A percentile compares a stretch with the other conserved stretches of the same genome.
These are phyloP conservation scores for Oenanthe oenanthe DNA, from an alignment of 2,113 vertebrate genomes.

Conservation along the genomic window DNA sequence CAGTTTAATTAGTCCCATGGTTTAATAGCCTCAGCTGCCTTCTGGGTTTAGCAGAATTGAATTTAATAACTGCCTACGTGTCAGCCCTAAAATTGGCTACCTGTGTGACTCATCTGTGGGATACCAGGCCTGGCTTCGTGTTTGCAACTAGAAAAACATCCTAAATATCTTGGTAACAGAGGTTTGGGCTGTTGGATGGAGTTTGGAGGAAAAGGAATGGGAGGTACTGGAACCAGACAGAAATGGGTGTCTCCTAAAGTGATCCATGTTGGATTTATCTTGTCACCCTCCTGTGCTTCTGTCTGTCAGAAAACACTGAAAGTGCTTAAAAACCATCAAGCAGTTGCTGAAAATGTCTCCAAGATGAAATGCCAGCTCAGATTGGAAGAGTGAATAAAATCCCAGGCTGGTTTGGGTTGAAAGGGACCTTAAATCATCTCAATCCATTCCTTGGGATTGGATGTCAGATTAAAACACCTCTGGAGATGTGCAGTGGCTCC, in stretches of 20 bases:
- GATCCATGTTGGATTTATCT: not conserved
- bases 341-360: not conserved
- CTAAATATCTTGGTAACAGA: not conserved
- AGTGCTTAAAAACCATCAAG: not conserved
- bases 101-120: not conserved
- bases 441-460: not conserved
- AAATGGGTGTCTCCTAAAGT: not conserved
- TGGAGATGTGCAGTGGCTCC: not conserved
- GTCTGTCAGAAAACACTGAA: not conserved
- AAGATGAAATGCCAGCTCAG: not conserved
- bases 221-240: not conserved
- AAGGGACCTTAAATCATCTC: not conserved
- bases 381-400: not conserved
- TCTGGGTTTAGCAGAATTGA: not conserved
- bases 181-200: not conserved
- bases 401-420: not conserved
- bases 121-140: not conserved
- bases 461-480: not conserved
- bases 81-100: not conserved
- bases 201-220: not conserved
- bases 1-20: not conserved
- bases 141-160: not conserved
- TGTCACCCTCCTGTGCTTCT: not conserved
- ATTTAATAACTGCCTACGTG: not conserved
- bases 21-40: not conserved